phyloP scores from a whole-genome alignment of 1,140 invertebrate species.

The Zophobas atratus region DNA sequence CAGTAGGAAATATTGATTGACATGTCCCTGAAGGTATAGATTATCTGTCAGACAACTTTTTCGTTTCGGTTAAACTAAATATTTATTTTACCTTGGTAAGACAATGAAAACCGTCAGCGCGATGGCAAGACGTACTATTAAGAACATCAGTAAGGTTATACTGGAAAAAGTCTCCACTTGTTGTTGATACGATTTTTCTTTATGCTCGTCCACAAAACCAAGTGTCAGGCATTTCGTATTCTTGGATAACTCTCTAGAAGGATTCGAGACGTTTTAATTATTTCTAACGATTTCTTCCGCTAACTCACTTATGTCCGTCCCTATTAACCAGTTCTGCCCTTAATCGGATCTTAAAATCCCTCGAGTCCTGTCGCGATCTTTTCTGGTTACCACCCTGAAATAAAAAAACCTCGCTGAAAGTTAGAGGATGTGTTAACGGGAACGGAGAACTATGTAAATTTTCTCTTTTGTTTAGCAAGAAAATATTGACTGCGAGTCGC shows the following conservation, averaged over 20 bases:
- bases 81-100: slow-evolving; percentile 70
- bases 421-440: not conserved
- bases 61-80: slow-evolving; percentile 1
- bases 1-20: slow-evolving; percentile 55
- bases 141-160: slow-evolving; percentile 75
- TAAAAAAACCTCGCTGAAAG: not conserved
- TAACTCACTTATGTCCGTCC: slow-evolving; percentile 81
- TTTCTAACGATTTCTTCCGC: slow-evolving; percentile 23
- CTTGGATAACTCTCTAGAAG: slow-evolving; percentile 76
- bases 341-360: slow-evolving; percentile 82
- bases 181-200: slow-evolving; percentile 77
- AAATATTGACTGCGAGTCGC: too few species aligned
- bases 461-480: too few species aligned
- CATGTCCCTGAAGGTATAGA: slow-evolving; percentile 54
- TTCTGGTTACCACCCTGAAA: slow-evolving; percentile 56
- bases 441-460: not conserved
- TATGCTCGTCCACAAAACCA: slow-evolving; percentile 76
- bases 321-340: slow-evolving; percentile 87
- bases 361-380: slow-evolving; percentile 74
- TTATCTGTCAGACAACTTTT: slow-evolving; percentile 17
- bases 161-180: slow-evolving; percentile 78
- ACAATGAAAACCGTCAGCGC: slow-evolving; percentile 72
- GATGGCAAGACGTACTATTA: slow-evolving; percentile 74
- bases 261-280: slow-evolving; percentile 34
- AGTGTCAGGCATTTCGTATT: slow-evolving; percentile 78